These are phyloP conservation scores for Hemicordylus capensis DNA, from an alignment of 2,113 vertebrate genomes.

Conservation along the genomic window DNA sequence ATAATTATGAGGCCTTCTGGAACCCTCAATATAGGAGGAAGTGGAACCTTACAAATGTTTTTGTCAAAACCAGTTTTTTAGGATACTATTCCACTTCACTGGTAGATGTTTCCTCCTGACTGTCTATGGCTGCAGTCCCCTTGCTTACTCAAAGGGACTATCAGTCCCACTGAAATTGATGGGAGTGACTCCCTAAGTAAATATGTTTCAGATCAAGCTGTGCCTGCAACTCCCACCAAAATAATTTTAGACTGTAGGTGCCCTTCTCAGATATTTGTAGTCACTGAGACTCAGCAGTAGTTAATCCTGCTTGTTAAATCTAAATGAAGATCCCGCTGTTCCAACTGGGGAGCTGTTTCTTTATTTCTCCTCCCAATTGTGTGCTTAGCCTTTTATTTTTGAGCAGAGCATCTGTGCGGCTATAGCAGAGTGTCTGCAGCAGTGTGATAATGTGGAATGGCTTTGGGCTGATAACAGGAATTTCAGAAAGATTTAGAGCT, in stretches of 20 bases:
- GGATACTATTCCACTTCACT: not conserved
- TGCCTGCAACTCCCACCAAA: not conserved
- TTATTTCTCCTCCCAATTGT: not conserved
- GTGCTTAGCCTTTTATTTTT: constrained; percentile 14
- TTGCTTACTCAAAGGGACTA: not conserved
- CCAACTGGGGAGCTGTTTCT: not conserved
- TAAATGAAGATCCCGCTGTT: not conserved
- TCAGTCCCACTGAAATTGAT: not conserved
- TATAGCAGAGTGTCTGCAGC: not conserved
- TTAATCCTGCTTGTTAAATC: constrained; percentile 22
- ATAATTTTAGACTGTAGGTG: not conserved
- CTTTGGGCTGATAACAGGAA: not conserved
- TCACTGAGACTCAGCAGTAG: not conserved
- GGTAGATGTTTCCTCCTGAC: not conserved
- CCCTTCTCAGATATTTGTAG: not conserved
- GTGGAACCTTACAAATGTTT: too few relatives aligned
- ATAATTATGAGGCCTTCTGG: too few relatives aligned
- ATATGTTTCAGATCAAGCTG: not conserved
- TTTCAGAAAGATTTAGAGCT: not conserved
- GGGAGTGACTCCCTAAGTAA: not conserved
- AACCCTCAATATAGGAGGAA: too few relatives aligned
- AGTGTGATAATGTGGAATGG: not conserved
- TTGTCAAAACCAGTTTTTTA: not conserved
- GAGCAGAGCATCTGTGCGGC: not conserved
- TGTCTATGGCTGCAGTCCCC: too few relatives aligned